A percentile compares a stretch with the other conserved stretches of the same genome.
Conservation (phyloP, 2,888 invertebrate species). For the Dusona sp. region DNA sequence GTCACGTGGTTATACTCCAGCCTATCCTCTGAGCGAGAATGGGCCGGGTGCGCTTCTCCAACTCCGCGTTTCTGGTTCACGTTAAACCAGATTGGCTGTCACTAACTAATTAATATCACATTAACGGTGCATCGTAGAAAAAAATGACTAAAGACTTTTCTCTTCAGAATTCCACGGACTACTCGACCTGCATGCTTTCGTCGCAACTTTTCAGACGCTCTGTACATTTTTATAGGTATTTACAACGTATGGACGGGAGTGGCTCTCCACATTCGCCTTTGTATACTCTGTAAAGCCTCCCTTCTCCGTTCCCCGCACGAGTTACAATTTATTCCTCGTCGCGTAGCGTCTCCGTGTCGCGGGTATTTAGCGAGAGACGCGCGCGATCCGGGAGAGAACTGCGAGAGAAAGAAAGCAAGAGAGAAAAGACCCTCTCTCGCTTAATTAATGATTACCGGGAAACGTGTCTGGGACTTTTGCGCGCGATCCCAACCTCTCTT, state of each 20-base stretch:
- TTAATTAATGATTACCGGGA: slow-evolving; percentile 84
- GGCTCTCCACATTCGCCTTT: slow-evolving; percentile 48
- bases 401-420: slow-evolving; percentile 48
- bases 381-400: slow-evolving; percentile 56
- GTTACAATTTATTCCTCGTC: slow-evolving; percentile 69
- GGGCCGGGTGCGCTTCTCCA: neutral
- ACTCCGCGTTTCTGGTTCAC: neutral
- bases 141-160: neutral
- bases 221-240: slow-evolving; percentile 11
- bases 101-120: neutral
- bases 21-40: neutral
- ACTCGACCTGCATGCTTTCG: neutral
- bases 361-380: slow-evolving; percentile 77
- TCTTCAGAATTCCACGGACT: neutral
- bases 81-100: neutral
- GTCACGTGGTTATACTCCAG: neutral
- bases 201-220: neutral
- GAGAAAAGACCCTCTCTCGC: slow-evolving; percentile 72
- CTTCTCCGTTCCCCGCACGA: slow-evolving; percentile 26
- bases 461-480: slow-evolving; percentile 81
- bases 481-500: slow-evolving; percentile 72
- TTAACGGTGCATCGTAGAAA: neutral
- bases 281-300: slow-evolving; percentile 42
- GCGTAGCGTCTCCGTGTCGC: slow-evolving; percentile 73
- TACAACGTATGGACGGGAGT: slow-evolving; percentile 56